Evolutionary conservation across 2,113 vertebrate species (phyloP).

Genomic region (Apodemus speciosus): DNA sequence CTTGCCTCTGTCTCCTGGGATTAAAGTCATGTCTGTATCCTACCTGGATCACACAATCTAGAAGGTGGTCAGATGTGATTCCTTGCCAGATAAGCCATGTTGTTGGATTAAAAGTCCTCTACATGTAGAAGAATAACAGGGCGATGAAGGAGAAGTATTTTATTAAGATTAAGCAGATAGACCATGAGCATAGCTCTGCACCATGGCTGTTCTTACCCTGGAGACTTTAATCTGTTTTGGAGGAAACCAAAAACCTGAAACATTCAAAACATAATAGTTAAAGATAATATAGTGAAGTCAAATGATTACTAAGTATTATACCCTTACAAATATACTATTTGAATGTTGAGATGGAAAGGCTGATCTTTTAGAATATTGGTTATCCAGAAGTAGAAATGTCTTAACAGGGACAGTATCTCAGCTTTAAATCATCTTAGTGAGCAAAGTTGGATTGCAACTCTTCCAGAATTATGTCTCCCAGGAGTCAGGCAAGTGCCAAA

Average conservation of each 20-base stretch:
- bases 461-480: slow-evolving; percentile 15
- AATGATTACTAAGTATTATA: not conserved
- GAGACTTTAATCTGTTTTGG: not conserved
- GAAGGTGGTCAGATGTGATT: no score
- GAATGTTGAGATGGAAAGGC: not conserved
- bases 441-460: not conserved
- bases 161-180: not conserved
- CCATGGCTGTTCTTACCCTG: not conserved
- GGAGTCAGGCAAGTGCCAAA: not conserved
- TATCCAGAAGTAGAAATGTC: not conserved
- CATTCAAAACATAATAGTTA: not conserved
- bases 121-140: not conserved
- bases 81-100: no score
- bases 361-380: not conserved
- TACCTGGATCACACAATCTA: no score
- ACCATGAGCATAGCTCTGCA: not conserved
- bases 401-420: not conserved
- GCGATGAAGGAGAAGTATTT: not conserved
- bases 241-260: not conserved
- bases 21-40: no score
- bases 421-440: not conserved
- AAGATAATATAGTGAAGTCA: not conserved
- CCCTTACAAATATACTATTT: not conserved
- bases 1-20: no score
- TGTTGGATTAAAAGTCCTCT: no score